phyloP scores from a whole-genome alignment of 2,113 vertebrate genomes.

The Mobula birostris region DNA sequence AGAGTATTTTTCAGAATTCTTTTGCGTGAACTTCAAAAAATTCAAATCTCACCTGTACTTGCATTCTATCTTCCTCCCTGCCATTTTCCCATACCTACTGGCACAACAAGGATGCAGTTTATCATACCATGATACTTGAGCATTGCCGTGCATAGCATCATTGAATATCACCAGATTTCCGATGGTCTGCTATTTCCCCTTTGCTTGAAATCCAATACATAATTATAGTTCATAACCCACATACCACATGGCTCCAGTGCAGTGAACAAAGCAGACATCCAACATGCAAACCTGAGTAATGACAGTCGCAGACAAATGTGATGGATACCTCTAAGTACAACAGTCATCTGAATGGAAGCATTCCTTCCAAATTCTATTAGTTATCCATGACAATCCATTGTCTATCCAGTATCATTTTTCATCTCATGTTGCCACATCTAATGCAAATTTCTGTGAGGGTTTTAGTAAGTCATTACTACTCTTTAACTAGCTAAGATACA shows the following conservation, averaged over 20 bases:
- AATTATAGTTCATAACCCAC: conserved; percentile 17
- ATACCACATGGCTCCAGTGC: conserved; percentile 20
- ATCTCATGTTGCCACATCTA: background rate
- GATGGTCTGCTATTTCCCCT: background rate
- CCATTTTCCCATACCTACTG: background rate
- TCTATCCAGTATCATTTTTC: background rate
- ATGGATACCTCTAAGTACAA: background rate
- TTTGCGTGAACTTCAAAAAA: too few species aligned
- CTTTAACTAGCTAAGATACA: background rate
- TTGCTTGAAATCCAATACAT: background rate
- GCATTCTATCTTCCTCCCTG: too few species aligned
- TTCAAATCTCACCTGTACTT: too few species aligned
- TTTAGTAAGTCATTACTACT: background rate
- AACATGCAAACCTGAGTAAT: background rate
- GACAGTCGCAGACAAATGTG: background rate
- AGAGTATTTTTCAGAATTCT: background rate
- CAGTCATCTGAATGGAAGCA: conserved; percentile 7
- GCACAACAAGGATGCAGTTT: background rate
- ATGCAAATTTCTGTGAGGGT: background rate
- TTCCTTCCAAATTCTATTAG: background rate
- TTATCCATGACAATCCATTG: background rate
- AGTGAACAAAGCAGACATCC: background rate
- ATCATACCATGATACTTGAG: background rate
- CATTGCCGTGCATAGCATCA: background rate
- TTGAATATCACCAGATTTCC: background rate